Conservation (phyloP, 1,140 invertebrate species). For the Cyclina sinensis region DNA sequence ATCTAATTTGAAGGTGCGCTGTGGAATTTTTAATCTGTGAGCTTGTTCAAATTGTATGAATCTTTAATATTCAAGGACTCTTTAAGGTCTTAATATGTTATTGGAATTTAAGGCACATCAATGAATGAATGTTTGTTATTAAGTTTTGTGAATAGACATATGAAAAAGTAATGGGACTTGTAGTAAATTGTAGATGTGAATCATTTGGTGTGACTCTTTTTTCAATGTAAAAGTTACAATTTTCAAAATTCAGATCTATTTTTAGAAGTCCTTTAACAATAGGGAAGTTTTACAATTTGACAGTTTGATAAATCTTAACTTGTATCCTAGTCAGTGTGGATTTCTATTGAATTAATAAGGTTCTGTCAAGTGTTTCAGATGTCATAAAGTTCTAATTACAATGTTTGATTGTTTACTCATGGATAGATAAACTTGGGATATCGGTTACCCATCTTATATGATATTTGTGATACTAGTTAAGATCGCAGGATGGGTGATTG, state of each 20-base stretch:
- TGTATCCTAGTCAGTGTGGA: too few species aligned
- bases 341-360: background rate
- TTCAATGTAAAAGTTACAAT: too few species aligned
- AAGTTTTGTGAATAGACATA: too few species aligned
- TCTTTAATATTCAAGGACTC: background rate
- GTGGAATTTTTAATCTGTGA: background rate
- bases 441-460: background rate
- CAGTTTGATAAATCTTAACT: too few species aligned
- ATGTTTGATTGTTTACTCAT: conserved; percentile 7
- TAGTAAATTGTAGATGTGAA: too few species aligned
- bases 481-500: background rate
- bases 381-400: conserved; percentile 30
- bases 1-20: background rate
- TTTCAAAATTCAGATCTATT: too few species aligned
- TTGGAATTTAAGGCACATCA: too few species aligned
- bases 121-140: too few species aligned
- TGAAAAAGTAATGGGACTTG: too few species aligned
- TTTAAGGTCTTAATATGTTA: background rate
- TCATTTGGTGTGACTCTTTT: too few species aligned
- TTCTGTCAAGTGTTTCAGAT: background rate
- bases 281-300: too few species aligned
- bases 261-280: too few species aligned
- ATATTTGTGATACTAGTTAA: background rate
- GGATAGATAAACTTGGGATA: background rate
- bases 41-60: background rate